Conservation (phyloP, 1,140 invertebrate species). For the Planococcus citri region DNA sequence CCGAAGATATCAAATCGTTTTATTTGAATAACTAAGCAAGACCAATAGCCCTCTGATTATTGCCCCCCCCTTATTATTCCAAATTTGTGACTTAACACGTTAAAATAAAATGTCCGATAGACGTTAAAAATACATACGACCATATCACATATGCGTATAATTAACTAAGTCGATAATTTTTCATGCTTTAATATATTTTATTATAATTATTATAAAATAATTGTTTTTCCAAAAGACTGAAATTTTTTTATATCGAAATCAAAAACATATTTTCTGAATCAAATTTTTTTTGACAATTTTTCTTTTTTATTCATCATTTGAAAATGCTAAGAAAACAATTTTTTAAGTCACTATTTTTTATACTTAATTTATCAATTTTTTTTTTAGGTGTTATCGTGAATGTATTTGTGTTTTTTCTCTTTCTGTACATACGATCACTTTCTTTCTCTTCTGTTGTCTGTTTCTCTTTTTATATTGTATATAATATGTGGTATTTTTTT, state of each 20-base stretch:
- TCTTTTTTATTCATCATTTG: no score
- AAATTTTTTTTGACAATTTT: neutral
- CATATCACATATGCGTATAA: neutral
- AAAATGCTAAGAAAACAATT: no score
- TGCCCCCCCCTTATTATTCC: no score
- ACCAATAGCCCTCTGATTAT: no score
- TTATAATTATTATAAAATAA: neutral
- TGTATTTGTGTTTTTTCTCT: neutral
- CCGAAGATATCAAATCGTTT: slow-evolving; percentile 11
- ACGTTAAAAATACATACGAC: no score
- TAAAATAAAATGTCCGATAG: neutral
- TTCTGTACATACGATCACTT: neutral
- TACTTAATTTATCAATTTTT: neutral
- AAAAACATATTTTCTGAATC: neutral
- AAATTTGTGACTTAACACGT: no score
- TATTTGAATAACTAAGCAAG: slow-evolving; percentile 4
- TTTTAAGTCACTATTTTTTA: slow-evolving; percentile 1
- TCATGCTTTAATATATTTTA: neutral
- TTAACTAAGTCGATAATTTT: neutral
- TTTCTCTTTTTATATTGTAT: neutral
- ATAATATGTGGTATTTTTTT: neutral
- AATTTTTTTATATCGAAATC: no score
- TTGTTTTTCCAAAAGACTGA: neutral
- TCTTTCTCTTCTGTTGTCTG: neutral
- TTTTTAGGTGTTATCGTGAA: no score